Conservation (phyloP, 1,140 invertebrate genomes). For the Galendromus occidentalis region DNA sequence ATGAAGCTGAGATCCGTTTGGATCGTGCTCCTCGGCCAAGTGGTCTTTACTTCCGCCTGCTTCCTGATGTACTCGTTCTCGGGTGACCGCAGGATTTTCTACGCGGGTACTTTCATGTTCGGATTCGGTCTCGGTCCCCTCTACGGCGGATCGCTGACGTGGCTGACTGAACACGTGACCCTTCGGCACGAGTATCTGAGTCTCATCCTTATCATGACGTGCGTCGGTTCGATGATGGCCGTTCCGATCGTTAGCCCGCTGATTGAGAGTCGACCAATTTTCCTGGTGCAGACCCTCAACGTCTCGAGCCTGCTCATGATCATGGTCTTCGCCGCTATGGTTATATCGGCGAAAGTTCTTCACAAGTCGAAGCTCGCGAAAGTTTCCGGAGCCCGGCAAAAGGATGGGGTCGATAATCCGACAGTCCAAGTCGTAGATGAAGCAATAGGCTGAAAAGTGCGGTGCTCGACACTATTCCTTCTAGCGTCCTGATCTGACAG, state of each 20-base stretch:
- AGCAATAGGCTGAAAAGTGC: no score
- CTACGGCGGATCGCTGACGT: background rate
- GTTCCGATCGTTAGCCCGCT: background rate
- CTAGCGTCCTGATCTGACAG: no score
- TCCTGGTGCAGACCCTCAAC: background rate
- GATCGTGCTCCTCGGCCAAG: background rate
- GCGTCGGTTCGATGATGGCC: background rate
- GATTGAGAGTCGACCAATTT: background rate
- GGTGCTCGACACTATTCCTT: no score
- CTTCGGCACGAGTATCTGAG: conserved; percentile 1
- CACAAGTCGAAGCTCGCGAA: no score
- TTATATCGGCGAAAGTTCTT: background rate
- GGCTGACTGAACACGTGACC: background rate
- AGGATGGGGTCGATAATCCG: no score
- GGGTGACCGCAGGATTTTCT: background rate
- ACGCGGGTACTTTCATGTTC: background rate
- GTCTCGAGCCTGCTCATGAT: background rate
- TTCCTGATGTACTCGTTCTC: background rate
- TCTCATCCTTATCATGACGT: background rate
- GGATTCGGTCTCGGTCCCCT: background rate
- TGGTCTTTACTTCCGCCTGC: background rate
- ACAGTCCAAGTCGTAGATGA: no score
- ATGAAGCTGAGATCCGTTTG: background rate
- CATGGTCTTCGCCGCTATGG: background rate
- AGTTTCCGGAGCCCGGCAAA: no score